Percentiles rank a stretch among this genome's conserved stretches.
Conservation (phyloP, 2,797 vertebrate genomes). For the Xiphophorus birchmanni region DNA sequence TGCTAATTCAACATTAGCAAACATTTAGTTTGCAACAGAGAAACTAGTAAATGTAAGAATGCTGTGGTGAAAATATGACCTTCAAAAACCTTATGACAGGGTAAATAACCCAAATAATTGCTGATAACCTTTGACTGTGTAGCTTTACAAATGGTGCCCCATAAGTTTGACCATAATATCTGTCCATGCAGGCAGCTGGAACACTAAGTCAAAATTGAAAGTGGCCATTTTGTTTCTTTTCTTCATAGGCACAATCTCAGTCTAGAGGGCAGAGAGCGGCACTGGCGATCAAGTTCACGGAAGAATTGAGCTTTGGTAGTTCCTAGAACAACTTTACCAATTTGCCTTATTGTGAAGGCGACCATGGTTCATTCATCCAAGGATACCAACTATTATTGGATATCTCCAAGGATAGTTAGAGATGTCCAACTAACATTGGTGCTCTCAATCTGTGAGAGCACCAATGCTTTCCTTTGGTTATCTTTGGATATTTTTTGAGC, state of each 20-base stretch:
- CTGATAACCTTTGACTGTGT: no score
- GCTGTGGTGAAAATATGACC: no score
- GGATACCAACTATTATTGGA: background rate
- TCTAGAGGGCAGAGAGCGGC: background rate
- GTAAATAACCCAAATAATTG: no score
- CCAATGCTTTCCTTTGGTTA: slow-evolving; percentile 37
- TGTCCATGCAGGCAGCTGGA: background rate
- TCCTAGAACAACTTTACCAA: background rate
- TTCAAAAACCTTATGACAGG: no score
- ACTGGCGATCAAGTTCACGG: background rate
- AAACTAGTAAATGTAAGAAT: no score
- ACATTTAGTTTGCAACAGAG: no score
- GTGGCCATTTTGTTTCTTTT: background rate
- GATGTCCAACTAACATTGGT: no score
- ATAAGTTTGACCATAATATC: background rate
- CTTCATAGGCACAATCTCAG: background rate
- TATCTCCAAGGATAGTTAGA: background rate
- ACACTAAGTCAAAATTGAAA: background rate
- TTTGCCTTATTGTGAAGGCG: background rate
- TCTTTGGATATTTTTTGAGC: slow-evolving; percentile 17
- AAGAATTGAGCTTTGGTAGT: background rate
- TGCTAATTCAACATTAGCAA: no score
- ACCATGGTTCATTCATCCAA: background rate
- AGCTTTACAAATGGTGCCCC: no score
- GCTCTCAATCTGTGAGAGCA: slow-evolving; percentile 16